Evolutionary conservation across 2,797 vertebrate genomes (phyloP).

Genomic region (Thripadectes ignobilis): DNA sequence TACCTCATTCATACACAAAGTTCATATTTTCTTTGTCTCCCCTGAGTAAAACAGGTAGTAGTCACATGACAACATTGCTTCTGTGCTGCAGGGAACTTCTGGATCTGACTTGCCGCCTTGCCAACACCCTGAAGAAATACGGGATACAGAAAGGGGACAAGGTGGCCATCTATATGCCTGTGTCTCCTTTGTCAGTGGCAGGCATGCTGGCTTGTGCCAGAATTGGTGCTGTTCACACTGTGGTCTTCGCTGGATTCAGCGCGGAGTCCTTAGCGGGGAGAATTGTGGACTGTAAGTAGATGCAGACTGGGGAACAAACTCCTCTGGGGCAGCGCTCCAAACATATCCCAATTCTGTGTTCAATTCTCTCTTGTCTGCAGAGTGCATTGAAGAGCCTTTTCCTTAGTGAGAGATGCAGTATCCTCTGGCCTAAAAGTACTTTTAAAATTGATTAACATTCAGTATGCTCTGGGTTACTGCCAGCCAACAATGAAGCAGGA

Average conservation of each 20-base stretch:
- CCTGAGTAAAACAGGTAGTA: rapidly evolving
- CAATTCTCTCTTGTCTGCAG: not conserved
- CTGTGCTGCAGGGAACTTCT: slow-evolving; percentile 85
- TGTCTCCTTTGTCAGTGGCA: slow-evolving; percentile 88
- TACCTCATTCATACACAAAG: not conserved
- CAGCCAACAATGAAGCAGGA: not conserved
- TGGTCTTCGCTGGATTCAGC: slow-evolving; percentile 96
- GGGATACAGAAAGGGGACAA: slow-evolving; percentile 87
- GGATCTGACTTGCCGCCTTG: slow-evolving; percentile 92
- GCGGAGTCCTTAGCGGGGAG: slow-evolving; percentile 89
- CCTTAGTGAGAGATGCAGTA: not conserved
- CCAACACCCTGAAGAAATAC: slow-evolving; percentile 87
- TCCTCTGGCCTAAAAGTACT: not conserved
- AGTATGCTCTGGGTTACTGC: not conserved
- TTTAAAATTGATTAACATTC: not conserved
- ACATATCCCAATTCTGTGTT: not conserved
- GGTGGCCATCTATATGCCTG: slow-evolving; percentile 94
- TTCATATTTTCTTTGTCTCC: not conserved
- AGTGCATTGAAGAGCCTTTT: not conserved
- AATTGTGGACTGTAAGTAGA: slow-evolving; percentile 89
- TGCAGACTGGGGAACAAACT: not conserved
- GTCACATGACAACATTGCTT: not conserved
- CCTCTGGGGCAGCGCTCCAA: not conserved
- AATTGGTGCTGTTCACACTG: slow-evolving; percentile 89
- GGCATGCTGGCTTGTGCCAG: slow-evolving; percentile 95